Evolutionary conservation across 2,797 vertebrate species (phyloP).

Genomic region (Coregonus ussuriensis): DNA sequence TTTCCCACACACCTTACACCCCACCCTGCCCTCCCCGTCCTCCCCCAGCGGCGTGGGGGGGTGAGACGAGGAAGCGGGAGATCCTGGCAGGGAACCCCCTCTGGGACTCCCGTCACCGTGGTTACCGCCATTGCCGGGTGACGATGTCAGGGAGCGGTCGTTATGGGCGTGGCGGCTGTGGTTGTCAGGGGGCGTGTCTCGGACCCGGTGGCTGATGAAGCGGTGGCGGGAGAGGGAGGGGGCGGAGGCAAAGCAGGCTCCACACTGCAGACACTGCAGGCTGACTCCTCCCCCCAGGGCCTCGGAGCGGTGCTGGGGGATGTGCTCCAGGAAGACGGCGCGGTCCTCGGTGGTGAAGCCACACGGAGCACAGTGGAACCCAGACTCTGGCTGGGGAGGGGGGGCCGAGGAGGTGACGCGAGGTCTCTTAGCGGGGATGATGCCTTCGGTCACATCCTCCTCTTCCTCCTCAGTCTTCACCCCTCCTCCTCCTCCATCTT

Average conservation of each 20-base stretch:
- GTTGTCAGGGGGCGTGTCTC: constrained; percentile 47
- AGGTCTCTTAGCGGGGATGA: constrained; percentile 69
- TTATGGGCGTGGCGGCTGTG: constrained; percentile 16
- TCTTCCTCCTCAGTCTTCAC: no score
- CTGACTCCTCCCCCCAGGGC: constrained; percentile 70
- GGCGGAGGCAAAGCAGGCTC: constrained; percentile 89
- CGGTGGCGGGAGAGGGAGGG: constrained; percentile 88
- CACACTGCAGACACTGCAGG: constrained; percentile 87
- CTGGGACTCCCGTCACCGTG: constrained; percentile 58
- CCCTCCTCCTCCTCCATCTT: not conserved
- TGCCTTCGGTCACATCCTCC: constrained; percentile 47
- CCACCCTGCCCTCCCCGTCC: constrained; percentile 70
- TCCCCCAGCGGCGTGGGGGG: constrained; percentile 38
- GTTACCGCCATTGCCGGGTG: constrained; percentile 54
- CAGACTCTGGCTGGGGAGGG: constrained; percentile 42
- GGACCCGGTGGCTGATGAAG: constrained; percentile 93
- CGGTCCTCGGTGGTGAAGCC: constrained; percentile 77
- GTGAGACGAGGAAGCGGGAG: constrained; percentile 61
- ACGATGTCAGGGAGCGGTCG: constrained; percentile 1
- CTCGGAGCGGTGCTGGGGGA: constrained; percentile 80
- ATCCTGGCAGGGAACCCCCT: constrained; percentile 74
- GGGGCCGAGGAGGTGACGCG: constrained; percentile 35
- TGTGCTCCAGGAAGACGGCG: constrained; percentile 74
- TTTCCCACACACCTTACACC: constrained; percentile 88
- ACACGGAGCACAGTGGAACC: constrained; percentile 80